Base-by-base conservation (phyloP, 2,113 vertebrate species). In the Thomomys bottae region DNA sequence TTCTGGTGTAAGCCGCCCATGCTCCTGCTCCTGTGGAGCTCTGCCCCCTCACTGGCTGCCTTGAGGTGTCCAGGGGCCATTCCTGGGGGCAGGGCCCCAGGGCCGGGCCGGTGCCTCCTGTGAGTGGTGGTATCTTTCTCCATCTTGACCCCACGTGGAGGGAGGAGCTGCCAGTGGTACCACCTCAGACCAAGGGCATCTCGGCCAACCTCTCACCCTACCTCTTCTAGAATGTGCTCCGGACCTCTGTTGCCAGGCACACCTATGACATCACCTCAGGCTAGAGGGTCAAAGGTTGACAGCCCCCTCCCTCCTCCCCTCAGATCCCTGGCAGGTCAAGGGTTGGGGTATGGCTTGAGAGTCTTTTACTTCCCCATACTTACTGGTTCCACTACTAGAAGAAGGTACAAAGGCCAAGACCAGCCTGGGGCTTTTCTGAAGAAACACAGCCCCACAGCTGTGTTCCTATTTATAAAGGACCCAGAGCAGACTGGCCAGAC, bases 231-330 rank as follows among this genome's bases (percentile, higher is more conserved):
- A 42, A 66, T 30, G 12, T 40, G 40, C 15, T 54, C 15, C 9
- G 42, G 73, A 0, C 23, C 63, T 59, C 63, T 0, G 84, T 95
- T 93, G 91, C 94, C 75, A 61, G 87, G 21, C 23, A 23, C 90
- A 87, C 92, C 86, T 96, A 85, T 97, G 95, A 96, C 80, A 68
- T 95, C 94, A 92, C 2, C 0, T 5, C 21, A n/a, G 0, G 49
- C 38, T 78, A 73, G 94, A 54, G 88, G 66, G 57, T 91, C 79
- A 90, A 75, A 87, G 82, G 73, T 76, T 59, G 49, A 4, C 12
- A 11, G 11, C 36, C 70, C 14, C n/a, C n/a, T n/a, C n/a, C n/a
- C n/a, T n/a, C n/a, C n/a, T n/a, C n/a, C n/a, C n/a, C n/a, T n/a
- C 8, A 42, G 0, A 10, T 6, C 45, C 21, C 18, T 18, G 5